Percentiles rank a stretch among this genome's conserved stretches.
Conservation (phyloP, 1,140 invertebrate genomes). For the Drepana arcuata region DNA sequence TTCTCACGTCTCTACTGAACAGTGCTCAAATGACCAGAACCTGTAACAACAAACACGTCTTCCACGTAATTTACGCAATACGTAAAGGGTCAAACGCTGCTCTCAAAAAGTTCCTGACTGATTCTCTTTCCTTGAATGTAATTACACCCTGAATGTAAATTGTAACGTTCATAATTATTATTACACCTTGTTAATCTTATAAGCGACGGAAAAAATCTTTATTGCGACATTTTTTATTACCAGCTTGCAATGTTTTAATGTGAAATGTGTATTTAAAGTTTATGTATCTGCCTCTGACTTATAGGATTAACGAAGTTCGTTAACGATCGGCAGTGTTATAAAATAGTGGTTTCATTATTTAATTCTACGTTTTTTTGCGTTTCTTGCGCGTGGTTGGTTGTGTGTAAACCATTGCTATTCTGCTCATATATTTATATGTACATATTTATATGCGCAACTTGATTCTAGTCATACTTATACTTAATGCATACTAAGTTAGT, state of each 20-base stretch:
- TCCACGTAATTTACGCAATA: slow-evolving; percentile 34
- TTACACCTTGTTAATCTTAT: slow-evolving; percentile 41
- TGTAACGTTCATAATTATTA: slow-evolving; percentile 18
- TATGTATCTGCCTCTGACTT: slow-evolving; percentile 22
- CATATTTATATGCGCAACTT: slow-evolving; percentile 25
- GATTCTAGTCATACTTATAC: slow-evolving; percentile 39
- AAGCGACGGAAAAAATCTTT: slow-evolving; percentile 22
- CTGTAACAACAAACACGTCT: slow-evolving; percentile 48
- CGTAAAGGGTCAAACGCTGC: slow-evolving; percentile 13
- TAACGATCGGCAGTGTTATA: slow-evolving; percentile 4
- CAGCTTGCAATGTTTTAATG: slow-evolving; percentile 24
- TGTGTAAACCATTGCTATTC: slow-evolving; percentile 14
- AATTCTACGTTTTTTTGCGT: slow-evolving; percentile 2
- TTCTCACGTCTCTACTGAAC: slow-evolving; percentile 52
- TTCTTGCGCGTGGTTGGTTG: neutral
- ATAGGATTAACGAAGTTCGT: slow-evolving; percentile 36
- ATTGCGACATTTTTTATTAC: slow-evolving; percentile 21
- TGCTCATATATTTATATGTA: slow-evolving; percentile 28
- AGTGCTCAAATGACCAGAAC: slow-evolving; percentile 67
- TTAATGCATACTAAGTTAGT: slow-evolving; percentile 11
- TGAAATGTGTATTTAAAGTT: slow-evolving; percentile 17
- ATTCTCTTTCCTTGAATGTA: slow-evolving; percentile 20
- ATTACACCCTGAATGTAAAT: slow-evolving; percentile 18
- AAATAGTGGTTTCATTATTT: slow-evolving; percentile 5
- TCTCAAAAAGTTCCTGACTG: slow-evolving; percentile 17